Evolutionary conservation across 53 echinoderm and acorn worm species (phyloP), one percentile per base, ranked within the genome.

Genomic region (Arbacia lixula): DNA sequence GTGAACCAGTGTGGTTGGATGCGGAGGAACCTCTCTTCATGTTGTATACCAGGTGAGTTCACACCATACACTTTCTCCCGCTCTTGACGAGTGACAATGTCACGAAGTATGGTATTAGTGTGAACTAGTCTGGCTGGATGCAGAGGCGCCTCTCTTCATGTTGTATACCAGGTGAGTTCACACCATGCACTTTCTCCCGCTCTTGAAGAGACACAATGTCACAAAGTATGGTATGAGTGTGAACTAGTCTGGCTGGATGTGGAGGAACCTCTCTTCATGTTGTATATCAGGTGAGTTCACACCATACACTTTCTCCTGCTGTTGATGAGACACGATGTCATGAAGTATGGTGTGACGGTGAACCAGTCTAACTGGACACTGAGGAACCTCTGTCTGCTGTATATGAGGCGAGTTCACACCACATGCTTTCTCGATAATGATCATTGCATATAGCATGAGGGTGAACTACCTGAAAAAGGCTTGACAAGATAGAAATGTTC

Each of bases 11-110:
- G 10, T 94, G 94, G 94, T 36, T 98, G 36, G 94, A 94, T 25
- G 99, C 92, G 1, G 99, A 98, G 49, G 91, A 94, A n/a, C 99
- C 99, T 10, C 84, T 98, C 4, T 98, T 98, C 50, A 92, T 98
- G 85, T 83, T 98, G 5, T 94, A 98, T 68, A 98, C 99, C 26
- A 97, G 98, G 98, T 97, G 34, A 41, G 64, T 43, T 61, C 43
- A 25, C 42, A 69, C 43, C 3, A 63, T 21, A 12, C 34, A 42
- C 19, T 49, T n/a, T n/a, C n/a, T n/a, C n/a, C n/a, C n/a, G n/a
- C n/a, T n/a, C n/a, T n/a, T n/a, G n/a, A n/a, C n/a, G n/a, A n/a
- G n/a, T n/a, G n/a, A n/a, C n/a, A n/a, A n/a, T n/a, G n/a, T n/a
- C n/a, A n/a, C n/a, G 87, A 72, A 21, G 92, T 73, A 0, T 91